phyloP scores from a whole-genome alignment of 2,113 vertebrate genomes.

The Variabilichromis moorii region DNA sequence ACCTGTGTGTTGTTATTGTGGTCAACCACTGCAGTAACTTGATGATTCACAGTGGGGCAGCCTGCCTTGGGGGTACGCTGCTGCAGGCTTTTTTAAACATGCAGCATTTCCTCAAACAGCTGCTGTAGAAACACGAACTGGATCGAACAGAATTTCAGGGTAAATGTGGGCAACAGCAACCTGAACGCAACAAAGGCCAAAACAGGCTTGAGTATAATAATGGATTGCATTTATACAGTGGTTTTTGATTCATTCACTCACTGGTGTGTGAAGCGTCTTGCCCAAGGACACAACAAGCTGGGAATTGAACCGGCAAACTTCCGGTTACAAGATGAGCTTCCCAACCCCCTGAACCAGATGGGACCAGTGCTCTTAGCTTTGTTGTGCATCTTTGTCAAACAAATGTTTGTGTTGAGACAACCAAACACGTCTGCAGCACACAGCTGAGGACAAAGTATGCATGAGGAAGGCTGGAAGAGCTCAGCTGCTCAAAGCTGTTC shows the following conservation, averaged over 20 bases:
- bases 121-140: not conserved
- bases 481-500: not conserved
- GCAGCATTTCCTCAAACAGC: not conserved
- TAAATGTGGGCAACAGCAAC: not conserved
- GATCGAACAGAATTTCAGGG: not conserved
- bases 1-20: not conserved
- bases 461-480: not conserved
- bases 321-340: not conserved
- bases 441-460: not conserved
- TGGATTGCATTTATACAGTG: accelerated
- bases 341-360: not conserved
- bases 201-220: not conserved
- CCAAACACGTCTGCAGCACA: not conserved
- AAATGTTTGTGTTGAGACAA: not conserved
- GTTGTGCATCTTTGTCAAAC: not conserved
- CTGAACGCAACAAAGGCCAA: not conserved
- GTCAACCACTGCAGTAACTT: not conserved
- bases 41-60: not conserved
- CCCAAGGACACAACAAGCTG: not conserved
- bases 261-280: not conserved
- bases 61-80: not conserved
- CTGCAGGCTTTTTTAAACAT: not conserved
- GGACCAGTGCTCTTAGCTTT: not conserved
- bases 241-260: not conserved
- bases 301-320: not conserved